phyloP scores from a whole-genome alignment of 1,140 invertebrate species.

The Drosophila prosaltans region DNA sequence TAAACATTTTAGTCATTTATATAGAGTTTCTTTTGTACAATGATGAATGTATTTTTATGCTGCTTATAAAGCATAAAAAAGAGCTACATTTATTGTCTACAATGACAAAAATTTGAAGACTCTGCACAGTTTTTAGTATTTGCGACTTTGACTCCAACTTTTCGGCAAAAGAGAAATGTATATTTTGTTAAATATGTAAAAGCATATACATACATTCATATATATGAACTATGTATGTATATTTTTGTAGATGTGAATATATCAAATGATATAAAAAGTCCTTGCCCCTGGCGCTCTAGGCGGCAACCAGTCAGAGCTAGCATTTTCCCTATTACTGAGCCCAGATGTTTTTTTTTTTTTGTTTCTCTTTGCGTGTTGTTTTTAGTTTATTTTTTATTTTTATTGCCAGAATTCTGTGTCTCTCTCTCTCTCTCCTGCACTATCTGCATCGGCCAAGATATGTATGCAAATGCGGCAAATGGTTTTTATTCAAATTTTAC shows the following conservation, averaged over 20 bases:
- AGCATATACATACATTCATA: conserved; percentile 4
- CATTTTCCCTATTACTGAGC: conserved; percentile 1
- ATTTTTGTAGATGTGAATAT: background rate
- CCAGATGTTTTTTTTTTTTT: conserved; percentile 9
- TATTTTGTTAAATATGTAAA: conserved; percentile 26
- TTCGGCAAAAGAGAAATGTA: conserved; percentile 37
- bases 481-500: conserved; percentile 76
- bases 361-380: background rate
- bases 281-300: background rate
- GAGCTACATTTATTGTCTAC: background rate
- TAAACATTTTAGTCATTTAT: too few relatives aligned
- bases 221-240: background rate
- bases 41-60: too few relatives aligned
- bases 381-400: conserved; percentile 6
- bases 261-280: conserved; percentile 9
- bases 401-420: conserved; percentile 15
- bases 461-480: conserved; percentile 74
- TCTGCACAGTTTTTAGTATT: background rate
- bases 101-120: conserved; percentile 13
- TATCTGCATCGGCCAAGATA: conserved; percentile 47
- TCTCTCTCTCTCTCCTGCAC: conserved; percentile 18
- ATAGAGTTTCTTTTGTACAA: too few relatives aligned
- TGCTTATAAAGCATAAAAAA: background rate
- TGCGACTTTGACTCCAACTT: conserved; percentile 5
- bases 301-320: background rate